Conservation (phyloP, 2,888 invertebrate species). For the Gonocerus acuteangulatus region DNA sequence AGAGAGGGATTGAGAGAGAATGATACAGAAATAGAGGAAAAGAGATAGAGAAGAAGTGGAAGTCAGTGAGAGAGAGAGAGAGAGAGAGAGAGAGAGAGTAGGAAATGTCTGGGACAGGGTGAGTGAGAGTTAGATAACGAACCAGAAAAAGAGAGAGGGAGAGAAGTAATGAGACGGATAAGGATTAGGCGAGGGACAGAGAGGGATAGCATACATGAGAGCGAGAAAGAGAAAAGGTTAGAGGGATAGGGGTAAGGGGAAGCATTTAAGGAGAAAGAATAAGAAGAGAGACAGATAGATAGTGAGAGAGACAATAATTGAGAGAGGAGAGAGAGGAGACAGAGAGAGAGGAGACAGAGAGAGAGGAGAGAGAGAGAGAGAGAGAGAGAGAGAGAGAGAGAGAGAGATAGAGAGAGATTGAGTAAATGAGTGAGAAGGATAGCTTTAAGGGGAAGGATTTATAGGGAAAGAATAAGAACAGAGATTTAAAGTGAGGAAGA, state of each 20-base stretch:
- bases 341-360: too few species aligned
- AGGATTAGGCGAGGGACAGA: background rate
- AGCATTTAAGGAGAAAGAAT: too few species aligned
- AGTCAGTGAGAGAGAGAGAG: slow-evolving; percentile 35
- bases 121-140: background rate
- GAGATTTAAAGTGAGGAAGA: too few species aligned
- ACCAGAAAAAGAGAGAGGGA: slow-evolving; percentile 31
- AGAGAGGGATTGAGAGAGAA: background rate
- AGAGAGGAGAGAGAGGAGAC: too few species aligned
- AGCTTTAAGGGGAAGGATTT: too few species aligned
- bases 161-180: slow-evolving; percentile 15
- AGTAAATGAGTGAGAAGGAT: too few species aligned
- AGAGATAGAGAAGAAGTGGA: slow-evolving; percentile 32
- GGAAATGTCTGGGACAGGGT: slow-evolving; percentile 7
- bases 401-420: too few species aligned
- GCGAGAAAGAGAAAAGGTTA: background rate
- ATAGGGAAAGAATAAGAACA: too few species aligned
- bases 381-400: too few species aligned
- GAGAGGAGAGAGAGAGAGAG: too few species aligned
- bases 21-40: background rate
- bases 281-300: too few species aligned
- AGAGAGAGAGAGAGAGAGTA: slow-evolving; percentile 30
- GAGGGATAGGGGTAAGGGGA: slow-evolving; percentile 36
- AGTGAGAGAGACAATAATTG: too few species aligned
- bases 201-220: background rate